A percentile compares a stretch with the other conserved stretches of the same genome.
These are phyloP conservation scores for Entelurus aequoreus DNA, from an alignment of 2,113 vertebrate species.

Conservation along the genomic window DNA sequence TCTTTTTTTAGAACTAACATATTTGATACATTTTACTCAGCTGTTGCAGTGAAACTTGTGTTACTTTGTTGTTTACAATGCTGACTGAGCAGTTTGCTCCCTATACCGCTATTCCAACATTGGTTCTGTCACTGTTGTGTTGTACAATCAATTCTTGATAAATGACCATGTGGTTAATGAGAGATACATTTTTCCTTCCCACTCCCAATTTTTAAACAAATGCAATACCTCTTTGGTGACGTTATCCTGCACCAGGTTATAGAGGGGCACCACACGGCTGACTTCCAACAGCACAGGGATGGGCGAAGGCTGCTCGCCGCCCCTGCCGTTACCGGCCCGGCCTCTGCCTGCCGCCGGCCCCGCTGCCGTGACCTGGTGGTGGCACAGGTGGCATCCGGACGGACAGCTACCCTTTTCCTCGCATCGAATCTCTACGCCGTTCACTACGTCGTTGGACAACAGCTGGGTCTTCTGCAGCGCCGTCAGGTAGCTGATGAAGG, in stretches of 20 bases:
- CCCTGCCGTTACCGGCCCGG: slow-evolving; percentile 33
- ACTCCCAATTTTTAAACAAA: no score
- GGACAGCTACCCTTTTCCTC: slow-evolving; percentile 94
- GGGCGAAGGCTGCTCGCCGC: slow-evolving; percentile 86
- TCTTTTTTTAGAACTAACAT: no score
- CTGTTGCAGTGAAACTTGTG: no score
- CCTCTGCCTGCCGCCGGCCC: slow-evolving; percentile 36
- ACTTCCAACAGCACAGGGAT: slow-evolving; percentile 90
- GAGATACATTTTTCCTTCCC: no score
- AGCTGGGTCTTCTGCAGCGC: slow-evolving; percentile 89
- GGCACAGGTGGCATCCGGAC: slow-evolving; percentile 88
- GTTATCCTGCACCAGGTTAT: slow-evolving; percentile 91
- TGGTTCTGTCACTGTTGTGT: no score
- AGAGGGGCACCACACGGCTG: slow-evolving; percentile 85
- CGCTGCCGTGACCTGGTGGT: slow-evolving; percentile 62
- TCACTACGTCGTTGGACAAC: slow-evolving; percentile 88
- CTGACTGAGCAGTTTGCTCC: no score
- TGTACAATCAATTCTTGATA: no score
- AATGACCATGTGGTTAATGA: no score
- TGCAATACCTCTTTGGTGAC: slow-evolving; percentile 85
- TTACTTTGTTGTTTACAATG: no score
- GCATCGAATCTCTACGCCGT: slow-evolving; percentile 90
- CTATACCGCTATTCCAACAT: no score
- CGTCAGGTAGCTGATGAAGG: slow-evolving; percentile 95
- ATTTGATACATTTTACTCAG: no score